Percentiles rank a stretch among this genome's conserved stretches.
phyloP scores from a whole-genome alignment of 2,113 vertebrate genomes.

The Oryzias woworae region DNA sequence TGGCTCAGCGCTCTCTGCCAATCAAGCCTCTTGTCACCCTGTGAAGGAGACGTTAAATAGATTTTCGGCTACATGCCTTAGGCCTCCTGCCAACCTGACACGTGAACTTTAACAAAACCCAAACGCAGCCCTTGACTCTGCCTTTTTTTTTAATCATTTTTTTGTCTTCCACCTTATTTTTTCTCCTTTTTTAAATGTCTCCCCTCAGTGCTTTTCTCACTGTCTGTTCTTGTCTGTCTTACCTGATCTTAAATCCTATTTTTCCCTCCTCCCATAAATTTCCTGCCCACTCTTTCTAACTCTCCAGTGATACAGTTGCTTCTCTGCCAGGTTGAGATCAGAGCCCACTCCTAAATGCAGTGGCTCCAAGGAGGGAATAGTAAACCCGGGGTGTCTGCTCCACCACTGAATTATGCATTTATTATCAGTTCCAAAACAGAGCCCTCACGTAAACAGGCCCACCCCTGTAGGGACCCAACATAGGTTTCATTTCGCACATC shows the following conservation, averaged over 20 bases:
- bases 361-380: slow-evolving; percentile 44
- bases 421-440: slow-evolving; percentile 67
- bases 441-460: slow-evolving; percentile 54
- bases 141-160: slow-evolving; percentile 16
- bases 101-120: slow-evolving; percentile 88
- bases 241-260: slow-evolving; percentile 28
- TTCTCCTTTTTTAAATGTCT: neutral
- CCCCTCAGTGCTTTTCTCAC: neutral
- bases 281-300: slow-evolving; percentile 22
- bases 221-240: neutral
- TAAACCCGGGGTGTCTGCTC: slow-evolving; percentile 43
- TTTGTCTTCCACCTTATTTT: neutral
- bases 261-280: slow-evolving; percentile 34
- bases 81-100: slow-evolving; percentile 91
- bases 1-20: slow-evolving; percentile 92
- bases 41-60: slow-evolving; percentile 95
- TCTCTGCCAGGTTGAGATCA: slow-evolving; percentile 55
- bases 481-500: slow-evolving; percentile 69
- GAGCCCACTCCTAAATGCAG: slow-evolving; percentile 66
- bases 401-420: slow-evolving; percentile 69
- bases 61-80: slow-evolving; percentile 82
- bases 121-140: slow-evolving; percentile 77
- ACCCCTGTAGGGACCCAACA: slow-evolving; percentile 45
- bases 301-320: slow-evolving; percentile 53
- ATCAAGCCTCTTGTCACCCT: slow-evolving; percentile 93